Conservation (phyloP, 1,140 invertebrate species). For the Cyclargus thomasi region DNA sequence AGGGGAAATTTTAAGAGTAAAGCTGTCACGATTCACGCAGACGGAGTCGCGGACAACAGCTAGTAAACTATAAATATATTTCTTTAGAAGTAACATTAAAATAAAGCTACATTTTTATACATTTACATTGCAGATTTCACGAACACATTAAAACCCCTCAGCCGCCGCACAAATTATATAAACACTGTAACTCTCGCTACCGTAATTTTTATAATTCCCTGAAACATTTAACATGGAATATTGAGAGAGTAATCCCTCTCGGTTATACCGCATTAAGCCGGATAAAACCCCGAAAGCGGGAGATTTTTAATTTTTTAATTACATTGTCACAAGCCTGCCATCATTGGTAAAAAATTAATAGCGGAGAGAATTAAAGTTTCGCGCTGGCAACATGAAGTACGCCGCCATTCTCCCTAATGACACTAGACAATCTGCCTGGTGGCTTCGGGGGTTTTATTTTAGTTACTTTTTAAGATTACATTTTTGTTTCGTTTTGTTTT, state of each 20-base stretch:
- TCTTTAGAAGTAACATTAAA: too few species aligned
- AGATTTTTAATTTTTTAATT: slow-evolving; percentile 42
- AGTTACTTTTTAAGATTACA: slow-evolving; percentile 46
- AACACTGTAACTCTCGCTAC: background rate
- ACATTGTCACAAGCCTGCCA: slow-evolving; percentile 47
- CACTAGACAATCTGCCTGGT: slow-evolving; percentile 44
- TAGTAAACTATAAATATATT: too few species aligned
- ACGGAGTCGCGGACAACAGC: too few species aligned
- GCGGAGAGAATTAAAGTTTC: slow-evolving; percentile 48
- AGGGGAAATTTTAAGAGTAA: too few species aligned
- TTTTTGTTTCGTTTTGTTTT: slow-evolving; percentile 37
- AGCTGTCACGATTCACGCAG: too few species aligned
- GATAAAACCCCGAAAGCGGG: slow-evolving; percentile 6
- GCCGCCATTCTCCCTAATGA: slow-evolving; percentile 55
- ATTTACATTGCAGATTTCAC: background rate
- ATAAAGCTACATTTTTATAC: too few species aligned
- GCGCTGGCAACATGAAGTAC: slow-evolving; percentile 51
- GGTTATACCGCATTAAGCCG: background rate
- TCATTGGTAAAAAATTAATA: slow-evolving; percentile 53
- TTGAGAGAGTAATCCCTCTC: background rate
- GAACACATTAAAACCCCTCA: background rate
- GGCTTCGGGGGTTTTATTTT: slow-evolving; percentile 38
- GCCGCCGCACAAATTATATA: background rate
- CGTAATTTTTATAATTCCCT: slow-evolving; percentile 1
- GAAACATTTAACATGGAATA: background rate